phyloP scores from a whole-genome alignment of 2,797 vertebrate species.

The Tapirus indicus region DNA sequence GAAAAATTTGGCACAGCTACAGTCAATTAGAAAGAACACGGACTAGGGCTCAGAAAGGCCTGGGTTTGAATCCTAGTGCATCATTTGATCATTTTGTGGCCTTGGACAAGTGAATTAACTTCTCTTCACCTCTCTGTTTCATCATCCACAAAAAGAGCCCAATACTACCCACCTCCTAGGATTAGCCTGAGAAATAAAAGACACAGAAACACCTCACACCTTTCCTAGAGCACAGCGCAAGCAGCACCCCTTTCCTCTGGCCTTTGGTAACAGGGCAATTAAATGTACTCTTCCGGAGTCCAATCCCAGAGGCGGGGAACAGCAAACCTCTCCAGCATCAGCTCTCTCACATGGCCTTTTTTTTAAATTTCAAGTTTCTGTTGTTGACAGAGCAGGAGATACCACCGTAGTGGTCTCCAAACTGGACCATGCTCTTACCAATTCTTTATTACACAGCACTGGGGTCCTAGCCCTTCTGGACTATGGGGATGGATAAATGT shows the following conservation, averaged over 20 bases:
- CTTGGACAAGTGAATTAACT: constrained; percentile 23
- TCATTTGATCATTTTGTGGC: background rate
- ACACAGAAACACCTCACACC: background rate
- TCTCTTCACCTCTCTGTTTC: background rate
- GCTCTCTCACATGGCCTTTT: background rate
- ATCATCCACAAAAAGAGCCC: background rate
- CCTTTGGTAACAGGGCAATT: background rate
- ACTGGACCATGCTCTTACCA: background rate
- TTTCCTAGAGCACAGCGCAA: background rate
- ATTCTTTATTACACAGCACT: background rate
- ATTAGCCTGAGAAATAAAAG: background rate
- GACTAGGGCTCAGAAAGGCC: background rate
- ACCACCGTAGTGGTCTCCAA: background rate
- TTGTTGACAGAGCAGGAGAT: background rate
- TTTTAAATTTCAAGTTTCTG: constrained; percentile 31
- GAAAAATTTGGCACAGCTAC: background rate
- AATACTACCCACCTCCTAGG: background rate
- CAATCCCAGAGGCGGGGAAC: background rate
- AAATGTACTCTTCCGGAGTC: background rate
- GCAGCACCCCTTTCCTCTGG: background rate
- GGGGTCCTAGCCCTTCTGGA: background rate
- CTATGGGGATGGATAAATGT: background rate
- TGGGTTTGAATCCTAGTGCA: background rate
- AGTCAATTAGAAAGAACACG: background rate
- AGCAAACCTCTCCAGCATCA: background rate